Conservation (phyloP, 1,140 invertebrate genomes). For the Thalassaphorura encarpata region DNA sequence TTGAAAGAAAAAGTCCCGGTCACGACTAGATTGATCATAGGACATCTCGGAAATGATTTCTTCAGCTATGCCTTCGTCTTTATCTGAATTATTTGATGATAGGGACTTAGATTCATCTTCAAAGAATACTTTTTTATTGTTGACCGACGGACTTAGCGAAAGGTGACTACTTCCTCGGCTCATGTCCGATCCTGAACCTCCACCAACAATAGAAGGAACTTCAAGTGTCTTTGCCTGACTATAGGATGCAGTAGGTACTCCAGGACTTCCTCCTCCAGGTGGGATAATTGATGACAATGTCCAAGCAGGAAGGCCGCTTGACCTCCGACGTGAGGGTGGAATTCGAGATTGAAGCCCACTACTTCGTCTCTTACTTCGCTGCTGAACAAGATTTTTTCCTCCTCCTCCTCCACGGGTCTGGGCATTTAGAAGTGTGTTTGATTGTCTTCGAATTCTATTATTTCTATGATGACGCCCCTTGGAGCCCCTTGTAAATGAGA, state of each 20-base stretch:
- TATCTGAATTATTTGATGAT: slow-evolving; percentile 30
- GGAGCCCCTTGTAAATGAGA: background rate
- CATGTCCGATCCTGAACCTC: background rate
- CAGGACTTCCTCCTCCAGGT: background rate
- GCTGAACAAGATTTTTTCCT: background rate
- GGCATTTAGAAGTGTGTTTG: no score
- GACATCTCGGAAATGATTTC: slow-evolving; percentile 22
- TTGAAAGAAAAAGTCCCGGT: no score
- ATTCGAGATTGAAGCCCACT: background rate
- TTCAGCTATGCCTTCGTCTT: slow-evolving; percentile 32
- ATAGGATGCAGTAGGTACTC: background rate
- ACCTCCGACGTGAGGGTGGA: slow-evolving; percentile 9
- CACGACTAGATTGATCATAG: no score
- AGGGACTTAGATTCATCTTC: slow-evolving; percentile 29
- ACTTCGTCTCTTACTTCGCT: no score
- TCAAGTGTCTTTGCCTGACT: background rate
- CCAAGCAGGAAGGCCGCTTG: slow-evolving; percentile 5
- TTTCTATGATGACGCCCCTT: background rate
- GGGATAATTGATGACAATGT: no score
- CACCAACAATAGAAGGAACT: background rate
- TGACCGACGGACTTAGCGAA: slow-evolving; percentile 4
- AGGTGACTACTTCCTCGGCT: background rate
- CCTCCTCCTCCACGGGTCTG: no score
- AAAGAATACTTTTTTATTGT: slow-evolving; percentile 30
- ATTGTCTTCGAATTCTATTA: no score